Evolutionary conservation across 2,888 invertebrate species (phyloP).

Genomic region (Nysson spinosus): DNA sequence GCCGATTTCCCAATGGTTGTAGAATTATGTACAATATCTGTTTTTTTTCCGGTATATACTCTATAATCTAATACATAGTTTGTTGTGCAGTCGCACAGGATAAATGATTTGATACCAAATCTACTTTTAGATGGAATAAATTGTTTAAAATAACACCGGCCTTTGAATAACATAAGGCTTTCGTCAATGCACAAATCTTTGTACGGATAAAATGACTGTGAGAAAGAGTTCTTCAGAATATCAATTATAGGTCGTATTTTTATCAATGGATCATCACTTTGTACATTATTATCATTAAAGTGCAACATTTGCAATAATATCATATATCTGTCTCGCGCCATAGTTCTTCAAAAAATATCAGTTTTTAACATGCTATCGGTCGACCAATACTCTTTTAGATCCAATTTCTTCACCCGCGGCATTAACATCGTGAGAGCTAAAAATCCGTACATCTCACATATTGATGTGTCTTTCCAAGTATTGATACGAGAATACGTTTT

Average conservation of each 20-base stretch:
- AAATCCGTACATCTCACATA: slow-evolving; percentile 22
- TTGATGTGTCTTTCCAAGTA: slow-evolving; percentile 11
- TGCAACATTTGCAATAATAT: background rate
- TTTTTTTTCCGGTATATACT: slow-evolving; percentile 1
- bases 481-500: slow-evolving; percentile 18
- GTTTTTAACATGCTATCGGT: background rate
- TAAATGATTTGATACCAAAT: slow-evolving; percentile 12
- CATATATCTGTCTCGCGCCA: background rate
- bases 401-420: background rate
- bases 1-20: background rate
- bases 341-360: background rate
- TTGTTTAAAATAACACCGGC: slow-evolving; percentile 3
- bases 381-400: background rate
- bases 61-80: background rate
- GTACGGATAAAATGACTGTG: background rate
- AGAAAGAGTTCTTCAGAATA: background rate
- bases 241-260: background rate
- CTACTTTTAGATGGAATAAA: slow-evolving; percentile 4
- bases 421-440: slow-evolving; percentile 7
- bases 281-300: background rate
- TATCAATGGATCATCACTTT: background rate
- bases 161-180: background rate
- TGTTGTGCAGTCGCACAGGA: slow-evolving; percentile 1
- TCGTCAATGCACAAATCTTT: background rate
- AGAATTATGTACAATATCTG: background rate